These are phyloP conservation scores for Phalloptychus januarius DNA, from an alignment of 2,797 vertebrate species.

Conservation along the genomic window DNA sequence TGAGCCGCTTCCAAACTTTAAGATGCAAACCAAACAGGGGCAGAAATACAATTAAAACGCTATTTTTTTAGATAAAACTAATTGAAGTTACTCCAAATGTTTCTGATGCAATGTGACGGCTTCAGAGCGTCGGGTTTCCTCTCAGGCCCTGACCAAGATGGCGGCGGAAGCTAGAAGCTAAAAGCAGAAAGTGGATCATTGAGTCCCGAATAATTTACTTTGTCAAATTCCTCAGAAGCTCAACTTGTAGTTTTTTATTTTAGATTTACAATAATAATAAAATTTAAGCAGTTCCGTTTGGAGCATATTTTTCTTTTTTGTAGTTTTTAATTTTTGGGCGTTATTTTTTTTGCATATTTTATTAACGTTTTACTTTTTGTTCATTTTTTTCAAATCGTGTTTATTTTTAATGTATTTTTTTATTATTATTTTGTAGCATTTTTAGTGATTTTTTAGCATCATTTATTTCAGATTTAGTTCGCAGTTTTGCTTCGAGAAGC, in stretches of 20 bases:
- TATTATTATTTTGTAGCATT: no score
- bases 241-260: background rate
- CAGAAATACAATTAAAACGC: background rate
- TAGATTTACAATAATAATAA: background rate
- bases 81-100: background rate
- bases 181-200: background rate
- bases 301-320: no score
- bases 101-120: no score
- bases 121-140: no score
- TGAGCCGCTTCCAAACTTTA: background rate
- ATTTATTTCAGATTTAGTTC: no score
- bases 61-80: no score
- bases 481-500: background rate
- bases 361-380: no score
- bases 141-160: slow-evolving; percentile 9
- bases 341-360: no score
- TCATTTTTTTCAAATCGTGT: no score
- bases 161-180: background rate
- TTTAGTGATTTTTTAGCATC: no score
- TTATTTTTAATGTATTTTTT: no score
- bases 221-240: background rate
- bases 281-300: background rate
- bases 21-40: background rate
- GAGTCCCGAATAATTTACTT: background rate
- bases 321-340: no score